phyloP scores from a whole-genome alignment of 92 coral and sea anemone species.

The Nematostella vectensis region DNA sequence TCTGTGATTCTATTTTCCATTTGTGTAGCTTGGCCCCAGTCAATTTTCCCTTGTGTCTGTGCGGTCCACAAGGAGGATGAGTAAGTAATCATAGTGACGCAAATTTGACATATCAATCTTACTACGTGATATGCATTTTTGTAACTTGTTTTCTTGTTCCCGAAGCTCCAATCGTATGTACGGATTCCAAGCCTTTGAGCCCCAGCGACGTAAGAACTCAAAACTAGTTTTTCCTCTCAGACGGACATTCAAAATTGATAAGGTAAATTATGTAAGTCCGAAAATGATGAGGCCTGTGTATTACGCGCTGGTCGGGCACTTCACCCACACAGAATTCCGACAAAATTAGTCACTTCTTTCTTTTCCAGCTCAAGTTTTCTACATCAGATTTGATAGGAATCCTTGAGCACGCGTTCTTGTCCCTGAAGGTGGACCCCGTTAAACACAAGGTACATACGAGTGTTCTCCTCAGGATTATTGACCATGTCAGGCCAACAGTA shows the following conservation, averaged over 20 bases:
- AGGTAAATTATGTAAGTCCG: slow-evolving; percentile 64
- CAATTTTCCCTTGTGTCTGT: slow-evolving; percentile 83
- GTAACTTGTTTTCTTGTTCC: too few relatives aligned
- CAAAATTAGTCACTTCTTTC: too few relatives aligned
- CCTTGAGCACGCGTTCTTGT: slow-evolving; percentile 59
- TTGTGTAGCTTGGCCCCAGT: slow-evolving; percentile 91
- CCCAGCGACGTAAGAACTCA: slow-evolving; percentile 54
- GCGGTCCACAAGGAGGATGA: slow-evolving; percentile 71
- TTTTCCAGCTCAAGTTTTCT: slow-evolving; percentile 58
- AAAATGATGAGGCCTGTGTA: too few relatives aligned
- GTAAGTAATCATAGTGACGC: too few relatives aligned
- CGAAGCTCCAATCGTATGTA: slow-evolving; percentile 62
- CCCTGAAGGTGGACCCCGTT: slow-evolving; percentile 71
- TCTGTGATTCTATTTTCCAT: not conserved
- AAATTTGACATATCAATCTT: too few relatives aligned
- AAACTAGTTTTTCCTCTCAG: slow-evolving; percentile 67
- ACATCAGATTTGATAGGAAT: slow-evolving; percentile 68
- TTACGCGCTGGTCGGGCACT: too few relatives aligned
- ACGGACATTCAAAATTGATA: slow-evolving; percentile 77
- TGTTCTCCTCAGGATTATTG: not conserved
- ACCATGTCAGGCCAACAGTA: not conserved
- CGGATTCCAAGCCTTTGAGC: slow-evolving; percentile 68
- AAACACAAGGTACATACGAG: slow-evolving; percentile 79
- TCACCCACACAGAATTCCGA: too few relatives aligned
- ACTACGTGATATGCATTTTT: too few relatives aligned